Conservation (phyloP, 2,888 invertebrate genomes). For the Iselma pallidipennis region DNA sequence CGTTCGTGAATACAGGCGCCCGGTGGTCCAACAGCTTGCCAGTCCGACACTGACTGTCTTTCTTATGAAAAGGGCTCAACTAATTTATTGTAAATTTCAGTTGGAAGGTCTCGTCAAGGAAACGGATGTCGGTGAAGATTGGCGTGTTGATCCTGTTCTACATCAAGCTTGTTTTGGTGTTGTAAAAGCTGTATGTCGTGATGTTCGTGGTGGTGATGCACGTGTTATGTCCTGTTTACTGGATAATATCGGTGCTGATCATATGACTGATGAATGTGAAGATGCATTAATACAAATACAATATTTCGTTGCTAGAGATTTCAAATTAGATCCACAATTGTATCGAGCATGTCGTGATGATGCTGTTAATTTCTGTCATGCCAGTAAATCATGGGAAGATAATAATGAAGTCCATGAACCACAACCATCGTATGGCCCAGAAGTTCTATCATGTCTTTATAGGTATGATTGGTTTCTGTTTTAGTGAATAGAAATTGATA, state of each 20-base stretch:
- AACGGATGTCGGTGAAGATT: slow-evolving; percentile 93
- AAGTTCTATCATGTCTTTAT: slow-evolving; percentile 91
- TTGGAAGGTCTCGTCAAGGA: slow-evolving; percentile 81
- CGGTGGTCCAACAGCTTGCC: no score
- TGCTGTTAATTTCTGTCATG: slow-evolving; percentile 81
- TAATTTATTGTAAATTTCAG: slow-evolving; percentile 50
- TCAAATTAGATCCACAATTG: slow-evolving; percentile 86
- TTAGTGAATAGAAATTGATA: no score
- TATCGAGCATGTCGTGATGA: slow-evolving; percentile 88
- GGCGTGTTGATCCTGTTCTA: slow-evolving; percentile 91
- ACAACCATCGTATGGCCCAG: slow-evolving; percentile 78
- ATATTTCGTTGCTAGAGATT: slow-evolving; percentile 95
- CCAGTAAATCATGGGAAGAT: slow-evolving; percentile 72
- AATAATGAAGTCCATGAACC: slow-evolving; percentile 59
- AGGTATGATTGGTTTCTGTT: no score
- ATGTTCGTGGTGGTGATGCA: slow-evolving; percentile 74
- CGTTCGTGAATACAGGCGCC: no score
- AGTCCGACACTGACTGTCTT: no score
- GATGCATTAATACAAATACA: slow-evolving; percentile 92
- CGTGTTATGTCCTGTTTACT: slow-evolving; percentile 91
- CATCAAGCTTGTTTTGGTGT: slow-evolving; percentile 85
- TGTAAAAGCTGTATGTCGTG: slow-evolving; percentile 76
- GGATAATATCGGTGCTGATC: slow-evolving; percentile 82
- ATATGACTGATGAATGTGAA: slow-evolving; percentile 90
- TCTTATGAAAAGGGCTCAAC: no score